Percentiles rank a stretch among this genome's conserved stretches.
Evolutionary conservation across 2,888 invertebrate genomes (phyloP).

Genomic region (Cephus sareptanus): DNA sequence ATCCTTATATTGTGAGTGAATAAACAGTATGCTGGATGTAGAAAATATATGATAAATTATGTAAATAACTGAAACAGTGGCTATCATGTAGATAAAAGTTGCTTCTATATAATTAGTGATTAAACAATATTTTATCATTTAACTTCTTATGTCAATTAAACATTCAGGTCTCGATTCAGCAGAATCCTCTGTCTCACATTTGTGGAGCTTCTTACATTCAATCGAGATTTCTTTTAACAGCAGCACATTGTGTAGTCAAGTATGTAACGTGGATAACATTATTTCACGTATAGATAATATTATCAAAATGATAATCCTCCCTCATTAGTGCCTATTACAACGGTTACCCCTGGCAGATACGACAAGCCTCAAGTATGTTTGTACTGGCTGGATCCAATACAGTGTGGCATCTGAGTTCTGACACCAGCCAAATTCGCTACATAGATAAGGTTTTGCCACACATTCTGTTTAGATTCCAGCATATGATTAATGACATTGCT

Average conservation of each 20-base stretch:
- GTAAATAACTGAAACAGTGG: background rate
- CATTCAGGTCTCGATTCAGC: slow-evolving; percentile 44
- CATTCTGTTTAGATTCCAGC: slow-evolving; percentile 36
- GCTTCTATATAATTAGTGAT: background rate
- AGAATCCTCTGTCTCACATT: slow-evolving; percentile 40
- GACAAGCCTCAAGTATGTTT: slow-evolving; percentile 42
- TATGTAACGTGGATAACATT: slow-evolving; percentile 19
- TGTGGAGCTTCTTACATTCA: slow-evolving; percentile 55
- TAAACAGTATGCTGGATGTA: slow-evolving; percentile 8
- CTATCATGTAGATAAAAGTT: slow-evolving; percentile 1
- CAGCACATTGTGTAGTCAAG: slow-evolving; percentile 58
- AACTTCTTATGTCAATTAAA: slow-evolving; percentile 5
- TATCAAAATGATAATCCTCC: background rate
- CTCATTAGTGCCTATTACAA: background rate
- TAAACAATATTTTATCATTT: background rate
- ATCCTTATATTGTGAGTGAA: slow-evolving; percentile 46
- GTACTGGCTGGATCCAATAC: slow-evolving; percentile 50
- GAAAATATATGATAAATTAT: slow-evolving; percentile 14
- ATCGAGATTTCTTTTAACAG: slow-evolving; percentile 52
- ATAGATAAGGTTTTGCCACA: slow-evolving; percentile 48
- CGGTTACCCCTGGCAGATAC: slow-evolving; percentile 31
- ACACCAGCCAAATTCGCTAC: slow-evolving; percentile 42
- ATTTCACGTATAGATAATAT: background rate
- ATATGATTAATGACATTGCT: slow-evolving; percentile 53
- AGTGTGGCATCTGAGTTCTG: slow-evolving; percentile 42